Percentiles rank a stretch among this genome's conserved stretches.
Evolutionary conservation across 2,797 vertebrate species (phyloP).

Genomic region (Adelosebastes latens): DNA sequence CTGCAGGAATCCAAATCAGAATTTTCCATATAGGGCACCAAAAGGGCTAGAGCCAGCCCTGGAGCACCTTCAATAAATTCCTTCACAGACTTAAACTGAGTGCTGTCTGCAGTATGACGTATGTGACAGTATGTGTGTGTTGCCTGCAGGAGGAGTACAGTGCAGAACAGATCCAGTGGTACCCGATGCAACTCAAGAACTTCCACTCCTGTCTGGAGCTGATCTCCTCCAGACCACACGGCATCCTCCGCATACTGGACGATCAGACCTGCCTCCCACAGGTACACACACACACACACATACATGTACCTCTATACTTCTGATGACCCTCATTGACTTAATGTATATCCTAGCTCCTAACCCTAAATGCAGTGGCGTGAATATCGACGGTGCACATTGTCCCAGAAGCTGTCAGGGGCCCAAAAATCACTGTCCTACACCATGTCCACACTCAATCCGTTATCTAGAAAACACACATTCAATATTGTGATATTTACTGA

Average conservation of each 20-base stretch:
- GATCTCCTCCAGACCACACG: conserved; percentile 86
- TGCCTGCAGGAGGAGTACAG: conserved; percentile 87
- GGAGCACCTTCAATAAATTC: too few relatives aligned
- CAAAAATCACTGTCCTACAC: too few relatives aligned
- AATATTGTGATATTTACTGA: too few relatives aligned
- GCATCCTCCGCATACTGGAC: conserved; percentile 90
- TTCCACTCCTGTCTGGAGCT: conserved; percentile 87
- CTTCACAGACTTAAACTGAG: background rate
- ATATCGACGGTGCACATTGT: accelerated
- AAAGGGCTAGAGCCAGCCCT: too few relatives aligned
- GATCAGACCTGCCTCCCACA: conserved; percentile 91
- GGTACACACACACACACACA: conserved; percentile 68
- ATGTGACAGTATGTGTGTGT: background rate
- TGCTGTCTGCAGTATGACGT: background rate
- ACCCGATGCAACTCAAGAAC: conserved; percentile 78
- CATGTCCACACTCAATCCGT: too few relatives aligned
- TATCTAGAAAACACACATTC: too few relatives aligned
- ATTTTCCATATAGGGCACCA: too few relatives aligned
- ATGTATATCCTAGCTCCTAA: too few relatives aligned
- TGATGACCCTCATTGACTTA: too few relatives aligned
- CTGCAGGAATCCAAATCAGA: background rate
- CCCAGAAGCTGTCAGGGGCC: too few relatives aligned
- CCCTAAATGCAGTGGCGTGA: too few relatives aligned
- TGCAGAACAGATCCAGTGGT: conserved; percentile 87
- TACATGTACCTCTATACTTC: too few relatives aligned